phyloP scores from a whole-genome alignment of 2,113 vertebrate genomes.

The Heterotilapia buettikoferi region DNA sequence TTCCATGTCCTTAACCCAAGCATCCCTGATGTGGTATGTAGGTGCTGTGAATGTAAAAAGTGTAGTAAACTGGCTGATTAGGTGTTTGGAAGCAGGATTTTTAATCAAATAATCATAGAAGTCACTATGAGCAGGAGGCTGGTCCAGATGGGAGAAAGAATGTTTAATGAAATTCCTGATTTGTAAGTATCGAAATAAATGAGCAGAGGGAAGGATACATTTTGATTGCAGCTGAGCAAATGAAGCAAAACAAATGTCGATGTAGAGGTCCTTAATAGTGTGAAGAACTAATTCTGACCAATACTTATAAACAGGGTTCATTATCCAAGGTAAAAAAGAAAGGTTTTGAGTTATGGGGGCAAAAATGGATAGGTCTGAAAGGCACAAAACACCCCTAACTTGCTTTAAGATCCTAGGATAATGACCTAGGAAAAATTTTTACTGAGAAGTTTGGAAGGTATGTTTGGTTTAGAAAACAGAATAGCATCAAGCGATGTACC shows the following conservation, averaged over 20 bases:
- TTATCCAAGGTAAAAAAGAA: no score
- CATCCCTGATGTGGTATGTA: background rate
- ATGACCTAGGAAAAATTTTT: no score
- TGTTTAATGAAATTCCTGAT: background rate
- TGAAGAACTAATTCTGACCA: background rate
- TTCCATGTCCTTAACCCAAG: background rate
- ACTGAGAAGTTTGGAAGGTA: no score
- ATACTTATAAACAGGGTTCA: no score
- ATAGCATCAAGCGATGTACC: no score
- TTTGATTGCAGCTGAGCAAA: background rate
- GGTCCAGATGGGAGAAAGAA: background rate
- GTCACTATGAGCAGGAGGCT: background rate
- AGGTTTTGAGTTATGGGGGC: no score
- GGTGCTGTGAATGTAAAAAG: background rate
- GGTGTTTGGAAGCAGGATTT: background rate
- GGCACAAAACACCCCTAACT: no score
- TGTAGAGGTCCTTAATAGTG: background rate
- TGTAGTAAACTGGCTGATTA: background rate
- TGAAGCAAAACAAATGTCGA: background rate
- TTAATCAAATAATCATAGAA: background rate
- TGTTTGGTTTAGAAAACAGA: no score
- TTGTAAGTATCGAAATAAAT: background rate
- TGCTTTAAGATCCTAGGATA: no score
- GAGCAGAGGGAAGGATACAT: background rate
- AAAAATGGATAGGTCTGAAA: no score